Base-by-base conservation (phyloP, 2,113 vertebrate species). In the Heterocephalus glaber region DNA sequence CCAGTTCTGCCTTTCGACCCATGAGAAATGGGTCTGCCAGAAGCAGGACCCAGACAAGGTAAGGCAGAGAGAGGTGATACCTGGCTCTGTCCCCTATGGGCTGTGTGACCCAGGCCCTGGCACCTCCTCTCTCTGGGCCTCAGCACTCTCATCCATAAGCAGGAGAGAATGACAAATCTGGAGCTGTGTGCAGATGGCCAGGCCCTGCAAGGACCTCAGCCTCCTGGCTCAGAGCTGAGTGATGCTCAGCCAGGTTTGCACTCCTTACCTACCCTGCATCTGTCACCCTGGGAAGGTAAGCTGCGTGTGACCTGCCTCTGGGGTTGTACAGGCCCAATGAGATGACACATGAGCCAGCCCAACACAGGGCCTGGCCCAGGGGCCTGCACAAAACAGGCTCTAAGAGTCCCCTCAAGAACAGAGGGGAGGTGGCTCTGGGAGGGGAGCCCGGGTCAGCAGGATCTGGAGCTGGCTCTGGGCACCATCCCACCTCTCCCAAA, bases 41-140 rank as follows among this genome's bases (percentile, higher is more conserved):
- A 90, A 33, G 68, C 65, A 47, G 10, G 54, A 44, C 26, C 26
- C 30, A 66, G 35, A 65, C 44, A 38, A 60, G 38, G 38, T 30
- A 66, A 81, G 5, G 20, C 35, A 47, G 65, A 30, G 41, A 89
- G 24, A 61, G 20, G 77, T 35, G 56, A 81, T 35, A 61, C 47
- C 66, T 26, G 0, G 0, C 28, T 83, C 93, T 28, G 72, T 19
- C 17, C 47, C 0, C 41, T 0, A 5, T 7, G n/a, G 58, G 58
- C 41, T 38, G 17, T 86, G 89, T 84, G 95, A 89, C 66, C 54
- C 47, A 12, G 3, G 52, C 10, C 41, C 63, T 49, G 2, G 2
- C 38, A 8, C 4, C 35, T 4, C 14, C 95, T 11, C 56, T 60
- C 84, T 80, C 96, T 58, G 90, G 90, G 88, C 82, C 96, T 97